phyloP scores from a whole-genome alignment of 2,888 invertebrate genomes.

The Plebejus anna region DNA sequence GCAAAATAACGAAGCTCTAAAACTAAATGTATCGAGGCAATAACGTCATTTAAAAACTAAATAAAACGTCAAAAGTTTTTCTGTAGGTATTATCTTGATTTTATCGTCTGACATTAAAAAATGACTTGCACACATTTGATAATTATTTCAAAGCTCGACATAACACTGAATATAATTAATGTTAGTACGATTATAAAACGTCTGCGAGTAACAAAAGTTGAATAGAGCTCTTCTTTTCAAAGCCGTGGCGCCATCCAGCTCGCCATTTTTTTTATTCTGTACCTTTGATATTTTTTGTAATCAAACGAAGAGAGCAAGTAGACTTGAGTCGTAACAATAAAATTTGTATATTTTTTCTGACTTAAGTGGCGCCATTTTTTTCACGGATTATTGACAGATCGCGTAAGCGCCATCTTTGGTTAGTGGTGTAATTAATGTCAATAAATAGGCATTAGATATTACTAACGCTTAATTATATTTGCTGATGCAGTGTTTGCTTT shows the following conservation, averaged over 20 bases:
- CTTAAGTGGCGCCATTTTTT: conserved; percentile 48
- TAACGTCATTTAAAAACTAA: not conserved
- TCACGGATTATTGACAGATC: conserved; percentile 34
- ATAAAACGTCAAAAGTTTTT: not conserved
- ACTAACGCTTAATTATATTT: conserved; percentile 14
- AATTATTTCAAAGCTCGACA: conserved; percentile 33
- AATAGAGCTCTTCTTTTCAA: conserved; percentile 43
- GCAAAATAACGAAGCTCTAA: too few relatives aligned
- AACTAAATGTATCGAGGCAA: too few relatives aligned
- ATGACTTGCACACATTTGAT: not conserved
- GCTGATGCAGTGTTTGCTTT: conserved; percentile 15
- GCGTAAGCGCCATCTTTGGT: conserved; percentile 50
- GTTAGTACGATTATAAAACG: conserved; percentile 48
- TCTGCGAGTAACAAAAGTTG: conserved; percentile 35
- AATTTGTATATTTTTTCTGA: conserved; percentile 18
- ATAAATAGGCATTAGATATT: conserved; percentile 14
- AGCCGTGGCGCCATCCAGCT: conserved; percentile 21
- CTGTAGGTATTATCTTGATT: not conserved
- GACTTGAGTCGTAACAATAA: conserved; percentile 26
- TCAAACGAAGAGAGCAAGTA: conserved; percentile 53
- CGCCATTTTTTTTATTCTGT: conserved; percentile 28
- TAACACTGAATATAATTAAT: conserved; percentile 67
- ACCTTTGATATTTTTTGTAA: conserved; percentile 30
- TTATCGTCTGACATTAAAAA: conserved; percentile 8
- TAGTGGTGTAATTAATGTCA: conserved; percentile 19